phyloP scores from a whole-genome alignment of 2,113 vertebrate genomes.

The Paracanthobrama guichenoti region DNA sequence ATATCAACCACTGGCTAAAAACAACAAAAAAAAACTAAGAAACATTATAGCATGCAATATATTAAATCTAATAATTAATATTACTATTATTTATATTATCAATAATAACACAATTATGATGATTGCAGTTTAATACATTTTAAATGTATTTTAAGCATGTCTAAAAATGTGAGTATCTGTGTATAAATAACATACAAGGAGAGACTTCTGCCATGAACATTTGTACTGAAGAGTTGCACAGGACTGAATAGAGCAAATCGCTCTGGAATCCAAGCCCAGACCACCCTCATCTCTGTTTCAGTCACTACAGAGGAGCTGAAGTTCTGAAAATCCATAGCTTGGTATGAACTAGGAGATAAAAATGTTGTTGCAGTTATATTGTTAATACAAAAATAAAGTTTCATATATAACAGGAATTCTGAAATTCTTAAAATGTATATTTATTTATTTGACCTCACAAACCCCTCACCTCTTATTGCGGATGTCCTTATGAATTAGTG shows the following conservation, averaged over 20 bases:
- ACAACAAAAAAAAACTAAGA: too few relatives aligned
- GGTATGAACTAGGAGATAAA: constrained; percentile 68
- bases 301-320: constrained; percentile 80
- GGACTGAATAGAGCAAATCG: constrained; percentile 85
- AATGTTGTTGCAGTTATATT: not conserved
- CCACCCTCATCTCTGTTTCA: constrained; percentile 80
- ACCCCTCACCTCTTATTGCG: constrained; percentile 76
- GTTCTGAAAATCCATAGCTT: constrained; percentile 76
- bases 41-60: too few relatives aligned
- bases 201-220: constrained; percentile 77
- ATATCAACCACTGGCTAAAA: too few relatives aligned
- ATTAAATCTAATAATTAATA: too few relatives aligned
- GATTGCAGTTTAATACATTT: not conserved
- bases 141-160: not conserved
- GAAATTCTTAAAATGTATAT: too few relatives aligned
- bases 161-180: not conserved
- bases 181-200: constrained; percentile 69
- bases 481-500: constrained; percentile 77
- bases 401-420: not conserved
- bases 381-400: not conserved
- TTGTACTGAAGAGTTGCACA: constrained; percentile 76
- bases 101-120: too few relatives aligned
- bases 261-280: constrained; percentile 91
- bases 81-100: too few relatives aligned
- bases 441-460: not conserved